Percentiles rank a stretch among this genome's conserved stretches.
These are phyloP conservation scores for Rhinogobio ventralis DNA, from an alignment of 2,797 vertebrate genomes.

Conservation along the genomic window DNA sequence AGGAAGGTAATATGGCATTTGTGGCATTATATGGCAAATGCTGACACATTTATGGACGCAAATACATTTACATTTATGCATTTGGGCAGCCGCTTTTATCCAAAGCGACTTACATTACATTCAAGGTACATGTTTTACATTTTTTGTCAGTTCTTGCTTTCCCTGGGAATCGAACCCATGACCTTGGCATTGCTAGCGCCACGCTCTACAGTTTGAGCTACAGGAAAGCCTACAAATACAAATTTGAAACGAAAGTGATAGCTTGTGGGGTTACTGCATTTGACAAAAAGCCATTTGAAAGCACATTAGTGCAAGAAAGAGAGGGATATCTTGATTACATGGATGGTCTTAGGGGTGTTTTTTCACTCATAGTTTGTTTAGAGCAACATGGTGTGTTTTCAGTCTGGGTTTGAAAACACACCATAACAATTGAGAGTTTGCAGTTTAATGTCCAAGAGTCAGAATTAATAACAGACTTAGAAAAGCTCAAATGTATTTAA, in stretches of 20 bases:
- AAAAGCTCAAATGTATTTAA: not conserved
- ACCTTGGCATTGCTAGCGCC: no score
- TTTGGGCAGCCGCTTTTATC: no score
- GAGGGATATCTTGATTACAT: slow-evolving; percentile 27
- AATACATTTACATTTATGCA: no score
- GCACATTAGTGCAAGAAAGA: slow-evolving; percentile 26
- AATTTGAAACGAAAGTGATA: slow-evolving; percentile 29
- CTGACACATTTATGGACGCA: not conserved
- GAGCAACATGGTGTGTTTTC: not conserved
- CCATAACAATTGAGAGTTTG: not conserved
- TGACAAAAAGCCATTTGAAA: slow-evolving; percentile 33
- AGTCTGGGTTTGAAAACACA: not conserved
- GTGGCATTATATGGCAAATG: no score
- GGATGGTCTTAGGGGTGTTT: slow-evolving; percentile 5
- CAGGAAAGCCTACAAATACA: no score
- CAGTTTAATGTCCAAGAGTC: not conserved
- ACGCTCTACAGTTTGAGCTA: no score
- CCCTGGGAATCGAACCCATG: no score
- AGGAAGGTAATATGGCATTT: slow-evolving; percentile 21
- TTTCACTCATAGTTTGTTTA: not conserved
- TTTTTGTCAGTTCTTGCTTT: no score
- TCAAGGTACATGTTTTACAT: no score
- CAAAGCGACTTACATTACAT: no score
- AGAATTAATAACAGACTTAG: not conserved
- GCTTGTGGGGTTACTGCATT: slow-evolving; percentile 13